Conservation (phyloP, 2,797 vertebrate genomes). For the Protonibea diacanthus region DNA sequence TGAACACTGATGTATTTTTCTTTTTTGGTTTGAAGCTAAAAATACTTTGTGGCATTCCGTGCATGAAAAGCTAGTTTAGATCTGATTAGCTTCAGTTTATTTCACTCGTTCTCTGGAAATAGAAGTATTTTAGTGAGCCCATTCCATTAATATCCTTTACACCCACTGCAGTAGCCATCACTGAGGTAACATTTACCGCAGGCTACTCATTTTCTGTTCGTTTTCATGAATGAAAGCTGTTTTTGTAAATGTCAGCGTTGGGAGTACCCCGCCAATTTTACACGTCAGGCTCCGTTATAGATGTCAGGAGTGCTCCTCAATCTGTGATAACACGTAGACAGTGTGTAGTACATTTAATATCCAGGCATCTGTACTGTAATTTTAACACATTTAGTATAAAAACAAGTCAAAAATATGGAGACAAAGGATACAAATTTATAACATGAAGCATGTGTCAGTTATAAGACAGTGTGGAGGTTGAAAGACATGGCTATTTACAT, state of each 20-base stretch:
- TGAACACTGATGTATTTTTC: neutral
- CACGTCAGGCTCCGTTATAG: neutral
- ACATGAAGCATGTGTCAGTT: too few relatives aligned
- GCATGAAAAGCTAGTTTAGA: neutral
- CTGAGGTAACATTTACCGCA: neutral
- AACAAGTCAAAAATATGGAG: too few relatives aligned
- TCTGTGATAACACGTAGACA: neutral
- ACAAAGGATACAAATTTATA: too few relatives aligned
- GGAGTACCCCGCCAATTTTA: neutral
- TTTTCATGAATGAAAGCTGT: conserved; percentile 3
- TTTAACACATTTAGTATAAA: too few relatives aligned
- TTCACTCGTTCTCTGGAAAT: neutral
- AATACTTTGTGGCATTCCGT: neutral
- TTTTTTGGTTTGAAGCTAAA: conserved; percentile 1
- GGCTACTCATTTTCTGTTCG: neutral
- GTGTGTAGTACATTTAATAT: too few relatives aligned
- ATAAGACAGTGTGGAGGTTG: too few relatives aligned
- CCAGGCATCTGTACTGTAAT: too few relatives aligned
- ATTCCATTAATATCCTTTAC: neutral
- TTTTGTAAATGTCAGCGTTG: neutral
- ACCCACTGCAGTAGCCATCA: neutral
- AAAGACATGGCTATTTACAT: too few relatives aligned
- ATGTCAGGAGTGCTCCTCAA: neutral
- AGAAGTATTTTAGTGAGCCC: neutral
- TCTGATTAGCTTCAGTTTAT: neutral